Evolutionary conservation across 2,888 invertebrate genomes (phyloP), one percentile per base, ranked within the genome.

Genomic region (Heliconius hortense): DNA sequence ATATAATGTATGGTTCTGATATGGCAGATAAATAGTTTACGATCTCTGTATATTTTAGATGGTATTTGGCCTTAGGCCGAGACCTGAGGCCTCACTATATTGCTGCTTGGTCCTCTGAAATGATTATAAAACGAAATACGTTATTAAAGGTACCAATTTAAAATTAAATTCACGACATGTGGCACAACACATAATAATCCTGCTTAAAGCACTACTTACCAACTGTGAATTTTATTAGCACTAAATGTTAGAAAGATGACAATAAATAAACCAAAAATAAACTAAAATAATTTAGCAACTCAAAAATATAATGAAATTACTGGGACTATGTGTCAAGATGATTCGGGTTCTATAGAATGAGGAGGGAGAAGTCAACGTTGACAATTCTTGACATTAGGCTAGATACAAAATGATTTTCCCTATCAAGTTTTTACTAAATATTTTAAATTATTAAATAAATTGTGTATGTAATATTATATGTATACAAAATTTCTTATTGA

Each of bases 241-340:
- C 78, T 83, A 82, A 79, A 83, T 75, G 81, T 80, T 82, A 81
- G 82, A 84, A 83, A 85, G 86, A 84, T 80, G 84, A 85, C 80
- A 84, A 81, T 80, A 85, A 84, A 85, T 67, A 80, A 87, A 88
- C 81, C 84, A 88, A 48, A 91, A 88, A 85, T 76, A 85, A 90
- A 90, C 84, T 83, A 90, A 91, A 90, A 89, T 84, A 91, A 90
- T 89, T 91, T 88, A 87, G 82, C 84, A 87, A 88, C 84, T 85
- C 86, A 88, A 82, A 87, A 90, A 88, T 86, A 84, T 83, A 85
- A 87, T 85, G 82, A 87, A 81, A 75, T 76, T 75, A 76, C 56
- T 60, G 73, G 79, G 81, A 77, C 84, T 86, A 86, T 87, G 84
- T 88, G 91, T 90, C 88, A 89, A 87, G 87, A 89, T 88, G 87